Evolutionary conservation across 2,797 vertebrate species (phyloP).

Genomic region (Coregonus suidteri): DNA sequence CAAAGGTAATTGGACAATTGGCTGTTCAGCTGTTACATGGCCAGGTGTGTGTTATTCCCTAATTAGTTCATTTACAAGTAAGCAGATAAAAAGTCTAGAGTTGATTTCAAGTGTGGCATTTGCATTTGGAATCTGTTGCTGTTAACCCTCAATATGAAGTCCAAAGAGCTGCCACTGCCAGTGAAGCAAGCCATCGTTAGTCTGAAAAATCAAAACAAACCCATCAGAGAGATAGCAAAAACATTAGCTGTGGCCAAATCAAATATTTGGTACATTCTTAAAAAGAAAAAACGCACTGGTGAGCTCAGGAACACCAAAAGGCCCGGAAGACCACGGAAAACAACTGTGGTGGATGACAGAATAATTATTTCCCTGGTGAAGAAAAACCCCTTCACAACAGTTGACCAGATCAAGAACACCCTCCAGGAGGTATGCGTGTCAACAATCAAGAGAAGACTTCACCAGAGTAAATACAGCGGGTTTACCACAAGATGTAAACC

Average conservation of each 20-base stretch:
- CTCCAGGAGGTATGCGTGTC: constrained; percentile 33
- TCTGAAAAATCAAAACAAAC: constrained; percentile 40
- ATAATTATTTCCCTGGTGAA: constrained; percentile 1
- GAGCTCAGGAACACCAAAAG: constrained; percentile 33
- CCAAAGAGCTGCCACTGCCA: constrained; percentile 21
- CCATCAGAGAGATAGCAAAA: constrained; percentile 43
- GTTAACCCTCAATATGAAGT: constrained; percentile 2
- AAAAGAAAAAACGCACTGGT: constrained; percentile 26
- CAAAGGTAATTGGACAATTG: too few species aligned
- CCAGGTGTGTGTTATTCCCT: too few species aligned
- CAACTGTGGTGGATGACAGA: constrained; percentile 36
- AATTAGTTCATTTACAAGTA: too few species aligned
- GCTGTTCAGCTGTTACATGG: too few species aligned
- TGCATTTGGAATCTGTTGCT: too few species aligned
- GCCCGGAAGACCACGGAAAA: constrained; percentile 38
- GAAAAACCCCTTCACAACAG: constrained; percentile 24
- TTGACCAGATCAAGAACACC: constrained; percentile 52
- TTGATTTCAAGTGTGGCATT: too few species aligned
- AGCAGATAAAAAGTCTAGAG: too few species aligned
- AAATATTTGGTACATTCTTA: constrained; percentile 38
- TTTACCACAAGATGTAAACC: too few species aligned
- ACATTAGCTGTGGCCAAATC: constrained; percentile 49
- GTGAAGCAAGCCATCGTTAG: constrained; percentile 48
- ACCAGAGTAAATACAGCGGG: too few species aligned
- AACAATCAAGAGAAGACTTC: too few species aligned